Base-by-base conservation (phyloP, 2,113 vertebrate genomes). In the Pungitius pungitius region DNA sequence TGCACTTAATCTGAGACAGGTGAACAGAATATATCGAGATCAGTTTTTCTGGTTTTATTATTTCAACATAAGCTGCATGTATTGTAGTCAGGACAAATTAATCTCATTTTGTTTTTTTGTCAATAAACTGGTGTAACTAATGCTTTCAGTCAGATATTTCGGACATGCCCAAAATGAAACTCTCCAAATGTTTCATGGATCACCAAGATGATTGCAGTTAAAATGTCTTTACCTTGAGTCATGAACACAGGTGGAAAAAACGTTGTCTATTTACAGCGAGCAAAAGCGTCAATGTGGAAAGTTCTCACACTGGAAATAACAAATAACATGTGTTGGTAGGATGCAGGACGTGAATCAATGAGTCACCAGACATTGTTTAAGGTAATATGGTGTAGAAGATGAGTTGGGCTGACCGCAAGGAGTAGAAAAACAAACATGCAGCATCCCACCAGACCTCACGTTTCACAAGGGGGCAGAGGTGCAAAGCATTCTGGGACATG, bases 351-450 rank as follows among this genome's bases (percentile, higher is more conserved):
- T 22, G 49, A 24, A 24, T 5, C 49, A 24, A 5, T 24, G n/a
- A 22, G 47, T n/a, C n/a, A n/a, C 47, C n/a, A 22, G 49, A 10
- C 20, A 5, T 3, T 52, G 18, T 52, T 22, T 11, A 3, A 22
- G 49, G 10, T 24, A 52, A n/a, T 6, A 6, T 5, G 12, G 3
- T 52, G 51, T 13, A 52, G 22, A 24, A 14, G n/a, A 52, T 3
- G 12, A 22, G 49, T 24, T 10, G 11, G n/a, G n/a, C 37, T 11
- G 37, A 43, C 10, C 20, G 35, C 14, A 45, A 9, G 24, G 22
- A 52, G 18, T 59, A 22, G 4, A 30, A 27, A 6, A 52, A 45
- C 9, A 37, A 35, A 43, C 63, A 45, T 64, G 45, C 81, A 78
- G 24, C 24, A 64, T 33, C 24, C 9, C 0, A 62, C 7, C 9